A percentile compares a stretch with the other conserved stretches of the same genome.
phyloP scores from a whole-genome alignment of 2,888 invertebrate genomes.

The Lissocephala sabroskyi region DNA sequence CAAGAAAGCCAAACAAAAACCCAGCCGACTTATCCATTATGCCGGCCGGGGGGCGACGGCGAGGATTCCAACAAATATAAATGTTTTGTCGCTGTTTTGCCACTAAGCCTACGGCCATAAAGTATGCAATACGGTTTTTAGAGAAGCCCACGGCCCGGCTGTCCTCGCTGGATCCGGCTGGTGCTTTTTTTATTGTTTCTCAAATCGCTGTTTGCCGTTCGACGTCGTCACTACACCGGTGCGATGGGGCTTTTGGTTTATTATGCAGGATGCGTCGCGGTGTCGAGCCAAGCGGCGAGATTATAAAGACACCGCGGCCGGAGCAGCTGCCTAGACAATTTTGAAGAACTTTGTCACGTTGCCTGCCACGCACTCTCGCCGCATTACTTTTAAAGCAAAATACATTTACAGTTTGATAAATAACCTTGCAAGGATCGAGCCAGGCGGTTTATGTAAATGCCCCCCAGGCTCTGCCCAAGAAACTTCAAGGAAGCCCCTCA shows the following conservation, averaged over 20 bases:
- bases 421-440: slow-evolving; percentile 19
- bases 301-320: slow-evolving; percentile 22
- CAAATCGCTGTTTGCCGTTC: slow-evolving; percentile 28
- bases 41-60: no score
- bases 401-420: slow-evolving; percentile 47
- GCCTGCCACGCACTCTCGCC: slow-evolving; percentile 24
- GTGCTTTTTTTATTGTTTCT: slow-evolving; percentile 39
- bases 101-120: slow-evolving; percentile 25
- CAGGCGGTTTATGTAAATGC: slow-evolving; percentile 35
- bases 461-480: slow-evolving; percentile 20
- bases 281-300: slow-evolving; percentile 23
- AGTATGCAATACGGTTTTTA: slow-evolving; percentile 30
- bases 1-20: no score
- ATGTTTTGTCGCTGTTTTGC: slow-evolving; percentile 27
- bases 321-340: slow-evolving; percentile 17
- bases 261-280: slow-evolving; percentile 40
- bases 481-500: slow-evolving; percentile 18
- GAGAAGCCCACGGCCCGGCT: no score
- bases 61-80: slow-evolving; percentile 26
- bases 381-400: slow-evolving; percentile 28
- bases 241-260: slow-evolving; percentile 19
- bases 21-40: no score
- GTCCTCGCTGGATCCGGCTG: no score
- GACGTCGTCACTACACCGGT: neutral
- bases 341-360: slow-evolving; percentile 46